Conservation (phyloP, 1,140 invertebrate genomes). For the Bombyx mandarina region DNA sequence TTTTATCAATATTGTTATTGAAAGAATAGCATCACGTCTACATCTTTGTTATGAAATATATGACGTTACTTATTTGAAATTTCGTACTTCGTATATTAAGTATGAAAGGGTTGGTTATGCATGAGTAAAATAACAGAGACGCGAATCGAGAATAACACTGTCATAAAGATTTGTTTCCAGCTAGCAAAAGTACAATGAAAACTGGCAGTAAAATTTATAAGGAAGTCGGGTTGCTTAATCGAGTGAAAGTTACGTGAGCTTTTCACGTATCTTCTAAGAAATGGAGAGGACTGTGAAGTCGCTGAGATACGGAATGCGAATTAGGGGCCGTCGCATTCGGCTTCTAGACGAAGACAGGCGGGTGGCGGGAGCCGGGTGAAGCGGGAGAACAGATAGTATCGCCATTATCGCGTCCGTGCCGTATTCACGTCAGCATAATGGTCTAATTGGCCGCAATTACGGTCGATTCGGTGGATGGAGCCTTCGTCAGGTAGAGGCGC, state of each 20-base stretch:
- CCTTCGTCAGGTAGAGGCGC: slow-evolving; percentile 57
- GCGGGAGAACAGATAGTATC: slow-evolving; percentile 50
- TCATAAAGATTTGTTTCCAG: slow-evolving; percentile 26
- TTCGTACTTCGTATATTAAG: slow-evolving; percentile 12
- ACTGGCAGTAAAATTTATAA: slow-evolving; percentile 43
- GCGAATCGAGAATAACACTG: slow-evolving; percentile 18
- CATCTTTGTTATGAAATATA: slow-evolving; percentile 1
- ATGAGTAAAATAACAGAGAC: slow-evolving; percentile 12
- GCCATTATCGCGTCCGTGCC: slow-evolving; percentile 56
- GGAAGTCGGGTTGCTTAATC: slow-evolving; percentile 53
- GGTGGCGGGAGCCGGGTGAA: slow-evolving; percentile 12
- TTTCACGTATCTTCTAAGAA: slow-evolving; percentile 53
- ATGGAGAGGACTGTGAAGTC: slow-evolving; percentile 40
- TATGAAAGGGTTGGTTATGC: slow-evolving; percentile 11
- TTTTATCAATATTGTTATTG: too few relatives aligned
- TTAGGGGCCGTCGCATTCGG: slow-evolving; percentile 52
- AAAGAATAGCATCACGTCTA: neutral
- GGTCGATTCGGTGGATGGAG: slow-evolving; percentile 47
- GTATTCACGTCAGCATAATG: slow-evolving; percentile 68
- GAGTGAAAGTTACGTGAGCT: slow-evolving; percentile 61
- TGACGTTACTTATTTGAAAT: neutral
- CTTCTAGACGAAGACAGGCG: slow-evolving; percentile 21
- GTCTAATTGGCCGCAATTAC: slow-evolving; percentile 68
- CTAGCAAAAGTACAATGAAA: slow-evolving; percentile 33
- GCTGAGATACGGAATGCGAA: slow-evolving; percentile 53